phyloP scores from a whole-genome alignment of 2,113 vertebrate genomes.

The Microcebus tavaratra region DNA sequence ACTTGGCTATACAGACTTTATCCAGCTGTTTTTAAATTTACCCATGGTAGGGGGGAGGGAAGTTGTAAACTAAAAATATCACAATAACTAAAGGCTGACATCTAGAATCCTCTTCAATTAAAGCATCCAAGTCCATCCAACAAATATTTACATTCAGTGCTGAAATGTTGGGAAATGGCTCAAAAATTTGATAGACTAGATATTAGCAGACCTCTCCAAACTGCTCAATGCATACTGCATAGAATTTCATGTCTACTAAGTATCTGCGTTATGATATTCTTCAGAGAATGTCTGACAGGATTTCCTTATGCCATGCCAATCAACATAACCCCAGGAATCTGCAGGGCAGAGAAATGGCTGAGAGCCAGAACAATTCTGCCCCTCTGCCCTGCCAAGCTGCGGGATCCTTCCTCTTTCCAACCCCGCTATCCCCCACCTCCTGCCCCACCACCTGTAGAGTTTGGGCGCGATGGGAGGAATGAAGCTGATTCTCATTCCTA shows the following conservation, averaged over 20 bases:
- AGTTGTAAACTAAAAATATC: constrained; percentile 71
- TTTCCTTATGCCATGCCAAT: neutral
- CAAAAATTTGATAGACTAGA: constrained; percentile 8
- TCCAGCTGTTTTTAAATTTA: constrained; percentile 67
- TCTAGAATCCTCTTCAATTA: constrained; percentile 52
- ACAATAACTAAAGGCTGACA: constrained; percentile 57
- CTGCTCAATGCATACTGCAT: neutral
- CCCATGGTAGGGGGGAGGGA: neutral
- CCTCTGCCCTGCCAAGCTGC: neutral
- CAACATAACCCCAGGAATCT: neutral
- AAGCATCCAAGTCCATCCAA: constrained; percentile 41
- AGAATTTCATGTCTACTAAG: neutral
- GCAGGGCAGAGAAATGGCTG: neutral
- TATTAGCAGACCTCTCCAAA: neutral
- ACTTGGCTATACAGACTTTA: constrained; percentile 36
- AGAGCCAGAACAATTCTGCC: neutral
- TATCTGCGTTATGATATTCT: neutral
- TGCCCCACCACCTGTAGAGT: accelerated
- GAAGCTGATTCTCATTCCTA: neutral
- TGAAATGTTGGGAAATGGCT: constrained; percentile 49
- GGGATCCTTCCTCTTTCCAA: neutral
- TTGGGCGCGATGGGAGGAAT: neutral
- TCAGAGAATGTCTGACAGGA: neutral
- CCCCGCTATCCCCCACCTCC: accelerated
- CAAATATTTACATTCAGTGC: constrained; percentile 70